A percentile compares a stretch with the other conserved stretches of the same genome.
These are phyloP conservation scores for Ephialtes manifestator DNA, from an alignment of 2,888 invertebrate species.

Conservation along the genomic window DNA sequence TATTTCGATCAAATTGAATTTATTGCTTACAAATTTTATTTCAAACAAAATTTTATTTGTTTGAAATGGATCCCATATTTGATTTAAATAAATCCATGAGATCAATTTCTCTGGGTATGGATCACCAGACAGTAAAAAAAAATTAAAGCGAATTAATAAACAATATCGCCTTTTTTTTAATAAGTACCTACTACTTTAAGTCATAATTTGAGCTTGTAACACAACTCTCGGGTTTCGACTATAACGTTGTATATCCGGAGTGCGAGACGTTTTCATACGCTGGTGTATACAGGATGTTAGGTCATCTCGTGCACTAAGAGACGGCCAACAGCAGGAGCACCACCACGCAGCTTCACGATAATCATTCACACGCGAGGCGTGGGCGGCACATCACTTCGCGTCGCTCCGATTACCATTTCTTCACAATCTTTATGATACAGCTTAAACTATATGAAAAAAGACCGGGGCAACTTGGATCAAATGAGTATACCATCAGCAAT, in stretches of 20 bases:
- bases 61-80: too few species aligned
- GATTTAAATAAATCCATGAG: too few species aligned
- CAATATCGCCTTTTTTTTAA: background rate
- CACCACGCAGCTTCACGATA: constrained; percentile 46
- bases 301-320: constrained; percentile 69
- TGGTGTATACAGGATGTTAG: constrained; percentile 74
- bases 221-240: constrained; percentile 5
- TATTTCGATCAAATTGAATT: too few species aligned
- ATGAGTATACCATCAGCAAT: background rate
- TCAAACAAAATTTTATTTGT: too few species aligned
- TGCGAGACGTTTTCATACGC: constrained; percentile 46
- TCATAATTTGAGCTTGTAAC: constrained; percentile 4
- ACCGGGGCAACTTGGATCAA: background rate
- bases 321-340: constrained; percentile 29
- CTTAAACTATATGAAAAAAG: constrained; percentile 51
- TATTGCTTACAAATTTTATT: too few species aligned
- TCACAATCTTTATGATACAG: constrained; percentile 72
- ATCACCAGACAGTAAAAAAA: too few species aligned
- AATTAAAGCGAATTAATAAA: too few species aligned
- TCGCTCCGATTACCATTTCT: constrained; percentile 74
- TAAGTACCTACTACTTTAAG: background rate
- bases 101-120: too few species aligned
- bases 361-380: constrained; percentile 71
- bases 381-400: constrained; percentile 69
- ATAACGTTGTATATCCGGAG: constrained; percentile 46